Evolutionary conservation across 2,888 invertebrate genomes (phyloP).

Genomic region (Andrena chrysosceles): DNA sequence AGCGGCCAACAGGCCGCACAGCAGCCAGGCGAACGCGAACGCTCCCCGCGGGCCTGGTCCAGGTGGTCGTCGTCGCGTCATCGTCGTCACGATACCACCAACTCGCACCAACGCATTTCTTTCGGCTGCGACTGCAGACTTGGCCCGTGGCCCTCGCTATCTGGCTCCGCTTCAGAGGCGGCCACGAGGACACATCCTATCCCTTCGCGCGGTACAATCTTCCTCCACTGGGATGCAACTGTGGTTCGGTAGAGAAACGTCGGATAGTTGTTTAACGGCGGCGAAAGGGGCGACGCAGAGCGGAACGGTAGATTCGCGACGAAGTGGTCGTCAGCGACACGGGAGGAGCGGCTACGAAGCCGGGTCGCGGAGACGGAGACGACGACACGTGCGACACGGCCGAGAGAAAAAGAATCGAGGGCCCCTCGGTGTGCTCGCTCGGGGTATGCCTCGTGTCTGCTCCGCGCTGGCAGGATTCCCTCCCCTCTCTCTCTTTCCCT

Average conservation of each 20-base stretch:
- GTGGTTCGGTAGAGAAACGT: neutral
- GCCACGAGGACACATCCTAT: slow-evolving; percentile 21
- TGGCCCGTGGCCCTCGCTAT: neutral
- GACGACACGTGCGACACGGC: slow-evolving; percentile 66
- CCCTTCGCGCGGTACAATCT: neutral
- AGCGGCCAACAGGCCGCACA: slow-evolving; percentile 59
- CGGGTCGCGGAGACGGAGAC: slow-evolving; percentile 19
- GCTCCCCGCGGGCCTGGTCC: slow-evolving; percentile 33
- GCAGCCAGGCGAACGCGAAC: slow-evolving; percentile 44
- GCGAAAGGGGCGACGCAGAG: neutral
- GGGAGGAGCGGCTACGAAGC: slow-evolving; percentile 1
- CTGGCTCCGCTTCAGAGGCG: neutral
- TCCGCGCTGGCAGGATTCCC: slow-evolving; percentile 32
- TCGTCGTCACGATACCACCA: slow-evolving; percentile 48
- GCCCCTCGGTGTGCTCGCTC: slow-evolving; percentile 60
- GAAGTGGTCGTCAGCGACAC: neutral
- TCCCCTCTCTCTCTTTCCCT: neutral
- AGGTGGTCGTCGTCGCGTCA: slow-evolving; percentile 64
- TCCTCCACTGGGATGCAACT: neutral
- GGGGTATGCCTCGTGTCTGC: slow-evolving; percentile 69
- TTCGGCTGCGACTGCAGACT: neutral
- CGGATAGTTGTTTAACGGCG: neutral
- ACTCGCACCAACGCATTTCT: slow-evolving; percentile 14
- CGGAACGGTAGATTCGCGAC: neutral
- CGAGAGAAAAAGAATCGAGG: slow-evolving; percentile 63